Base-by-base conservation (phyloP, 2,797 vertebrate species). In the Siniperca undulata region DNA sequence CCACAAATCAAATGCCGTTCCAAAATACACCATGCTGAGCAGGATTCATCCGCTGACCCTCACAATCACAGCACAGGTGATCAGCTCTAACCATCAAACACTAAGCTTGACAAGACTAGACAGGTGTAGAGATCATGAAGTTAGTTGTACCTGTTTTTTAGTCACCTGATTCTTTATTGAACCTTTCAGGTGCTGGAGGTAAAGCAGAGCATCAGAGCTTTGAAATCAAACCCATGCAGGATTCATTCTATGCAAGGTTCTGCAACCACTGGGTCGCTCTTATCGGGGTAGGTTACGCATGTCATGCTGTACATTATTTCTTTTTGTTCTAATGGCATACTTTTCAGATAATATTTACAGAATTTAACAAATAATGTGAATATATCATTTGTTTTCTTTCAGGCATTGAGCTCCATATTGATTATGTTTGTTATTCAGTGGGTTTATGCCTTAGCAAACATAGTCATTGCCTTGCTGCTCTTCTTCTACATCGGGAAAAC, bases 371-470 rank as follows among this genome's bases (percentile, higher is more conserved):
- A 13, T 79, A 64, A 75, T 59, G 6, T 48, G 7, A 73, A 9
- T 42, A 0, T 66, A 12, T 80, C 1, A 20, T 87, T 6, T 83
- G 7, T 79, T 87, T 69, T 75, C 52, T 85, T 93, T 27, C 92
- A 99, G 99, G 97, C 96, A 0, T 3, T 97, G 5, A 82, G 95
- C 76, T 99, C 98, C 48, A 77, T 99, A 80, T 44, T 96, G 67
- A 97, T 99, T 48, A 98, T 98, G 97, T 97, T 99, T 95, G 95
- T 98, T 75, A 99, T 98, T 90, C 97, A 99, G 89, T 99, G 99
- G 98, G 93, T 97, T 86, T 99, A 99, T 22, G 96, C 98, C 30
- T 91, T 99, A 58, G 89, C 95, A 77, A 99, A 97, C 88, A 96
- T 99, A 66, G 92, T 93, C 8, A 83, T 97, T 4, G 98, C 96